Evolutionary conservation across 2,888 invertebrate genomes (phyloP).

Genomic region (Acrobasis consociella): DNA sequence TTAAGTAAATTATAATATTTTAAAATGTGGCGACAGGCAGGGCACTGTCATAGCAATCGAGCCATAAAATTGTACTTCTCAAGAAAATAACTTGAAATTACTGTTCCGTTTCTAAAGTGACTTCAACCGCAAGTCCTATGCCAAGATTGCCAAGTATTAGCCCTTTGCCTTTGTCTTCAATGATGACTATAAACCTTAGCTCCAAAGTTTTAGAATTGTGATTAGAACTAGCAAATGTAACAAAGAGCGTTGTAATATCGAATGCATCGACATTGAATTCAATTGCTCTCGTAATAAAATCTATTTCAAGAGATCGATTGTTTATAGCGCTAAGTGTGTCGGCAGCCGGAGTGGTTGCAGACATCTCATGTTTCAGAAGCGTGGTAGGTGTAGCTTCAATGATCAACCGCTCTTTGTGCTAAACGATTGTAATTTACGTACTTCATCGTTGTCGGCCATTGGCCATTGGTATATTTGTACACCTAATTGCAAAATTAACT

Average conservation of each 20-base stretch:
- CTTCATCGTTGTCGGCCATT: slow-evolving; percentile 31
- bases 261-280: slow-evolving; percentile 69
- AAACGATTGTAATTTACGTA: slow-evolving; percentile 42
- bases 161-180: slow-evolving; percentile 43
- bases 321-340: slow-evolving; percentile 68
- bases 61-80: slow-evolving; percentile 33
- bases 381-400: slow-evolving; percentile 59
- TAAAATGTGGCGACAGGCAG: slow-evolving; percentile 28
- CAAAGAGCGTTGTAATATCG: slow-evolving; percentile 56
- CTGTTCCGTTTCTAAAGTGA: slow-evolving; percentile 49
- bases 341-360: slow-evolving; percentile 64
- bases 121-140: slow-evolving; percentile 56
- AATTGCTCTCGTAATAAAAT: slow-evolving; percentile 71
- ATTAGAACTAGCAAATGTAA: slow-evolving; percentile 46
- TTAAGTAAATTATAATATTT: too few species aligned
- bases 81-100: slow-evolving; percentile 36
- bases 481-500: slow-evolving; percentile 34
- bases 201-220: slow-evolving; percentile 49
- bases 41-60: slow-evolving; percentile 30
- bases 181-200: slow-evolving; percentile 50
- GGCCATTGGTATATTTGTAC: slow-evolving; percentile 37
- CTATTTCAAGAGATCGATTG: slow-evolving; percentile 70
- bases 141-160: slow-evolving; percentile 43
- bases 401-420: slow-evolving; percentile 61
- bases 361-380: slow-evolving; percentile 67